phyloP scores from a whole-genome alignment of 2,797 vertebrate genomes.

The Ctenopoma multispine region DNA sequence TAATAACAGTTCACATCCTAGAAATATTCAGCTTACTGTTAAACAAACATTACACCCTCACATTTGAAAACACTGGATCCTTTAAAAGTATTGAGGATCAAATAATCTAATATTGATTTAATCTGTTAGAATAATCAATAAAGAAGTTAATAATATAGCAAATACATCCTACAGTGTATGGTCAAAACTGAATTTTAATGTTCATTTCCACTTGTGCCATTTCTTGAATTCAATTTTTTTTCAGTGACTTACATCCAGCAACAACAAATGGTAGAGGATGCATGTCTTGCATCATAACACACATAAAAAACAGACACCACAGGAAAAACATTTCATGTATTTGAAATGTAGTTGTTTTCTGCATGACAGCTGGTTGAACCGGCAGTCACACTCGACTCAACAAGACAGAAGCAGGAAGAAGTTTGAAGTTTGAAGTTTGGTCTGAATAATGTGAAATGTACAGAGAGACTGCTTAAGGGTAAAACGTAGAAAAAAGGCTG shows the following conservation, averaged over 20 bases:
- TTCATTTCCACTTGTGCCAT: slow-evolving; percentile 74
- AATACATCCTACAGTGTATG: slow-evolving; percentile 9
- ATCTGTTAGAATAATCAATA: background rate
- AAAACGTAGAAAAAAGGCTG: slow-evolving; percentile 60
- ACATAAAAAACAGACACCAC: slow-evolving; percentile 48
- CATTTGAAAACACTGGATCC: too few species aligned
- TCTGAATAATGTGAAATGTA: slow-evolving; percentile 51
- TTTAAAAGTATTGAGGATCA: too few species aligned
- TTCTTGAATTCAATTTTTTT: slow-evolving; percentile 63
- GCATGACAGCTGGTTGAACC: slow-evolving; percentile 21
- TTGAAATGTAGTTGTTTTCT: slow-evolving; percentile 37
- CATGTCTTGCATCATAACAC: slow-evolving; percentile 45
- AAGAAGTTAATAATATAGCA: slow-evolving; percentile 8
- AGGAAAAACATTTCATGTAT: slow-evolving; percentile 36
- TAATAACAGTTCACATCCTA: too few species aligned
- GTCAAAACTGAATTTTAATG: slow-evolving; percentile 76
- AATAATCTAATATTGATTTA: background rate
- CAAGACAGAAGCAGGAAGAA: slow-evolving; percentile 54
- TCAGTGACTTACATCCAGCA: slow-evolving; percentile 72
- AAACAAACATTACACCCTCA: too few species aligned
- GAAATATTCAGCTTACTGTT: too few species aligned
- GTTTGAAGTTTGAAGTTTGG: slow-evolving; percentile 38
- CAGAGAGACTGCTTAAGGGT: slow-evolving; percentile 27
- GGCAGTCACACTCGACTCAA: slow-evolving; percentile 35
- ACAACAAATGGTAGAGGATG: slow-evolving; percentile 56